phyloP scores from a whole-genome alignment of 1,140 invertebrate genomes.

The Acromyrmex heyeri region DNA sequence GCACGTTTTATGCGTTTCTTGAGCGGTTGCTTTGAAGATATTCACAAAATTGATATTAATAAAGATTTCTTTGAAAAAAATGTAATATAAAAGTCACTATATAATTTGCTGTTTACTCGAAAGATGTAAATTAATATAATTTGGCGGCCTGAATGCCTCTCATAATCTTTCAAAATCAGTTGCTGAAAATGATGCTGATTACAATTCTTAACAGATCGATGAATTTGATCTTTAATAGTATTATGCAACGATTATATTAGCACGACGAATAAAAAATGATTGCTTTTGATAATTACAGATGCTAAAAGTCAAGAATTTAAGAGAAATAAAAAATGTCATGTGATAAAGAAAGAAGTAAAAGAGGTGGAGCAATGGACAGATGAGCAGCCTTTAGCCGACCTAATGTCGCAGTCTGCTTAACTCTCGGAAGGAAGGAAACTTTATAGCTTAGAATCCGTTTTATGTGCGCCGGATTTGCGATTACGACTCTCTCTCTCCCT shows the following conservation, averaged over 20 bases:
- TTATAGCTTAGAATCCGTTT: conserved; percentile 82
- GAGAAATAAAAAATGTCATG: not conserved
- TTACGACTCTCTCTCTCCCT: conserved; percentile 66
- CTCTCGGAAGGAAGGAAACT: conserved; percentile 73
- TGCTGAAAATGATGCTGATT: not conserved
- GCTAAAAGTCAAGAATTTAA: not conserved
- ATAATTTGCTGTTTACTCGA: not conserved
- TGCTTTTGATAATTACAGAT: not conserved
- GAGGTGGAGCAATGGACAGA: not conserved
- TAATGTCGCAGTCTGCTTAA: conserved; percentile 43
- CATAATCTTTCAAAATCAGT: not conserved
- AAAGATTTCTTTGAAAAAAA: conserved; percentile 1
- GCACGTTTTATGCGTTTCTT: not conserved
- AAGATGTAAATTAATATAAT: not conserved
- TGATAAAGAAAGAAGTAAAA: conserved; percentile 10
- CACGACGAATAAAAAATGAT: not conserved
- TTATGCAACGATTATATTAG: not conserved
- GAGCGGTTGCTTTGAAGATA: conserved; percentile 63
- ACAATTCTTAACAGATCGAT: not conserved
- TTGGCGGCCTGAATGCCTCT: not conserved
- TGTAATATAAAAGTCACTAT: not conserved
- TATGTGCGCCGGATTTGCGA: conserved; percentile 77
- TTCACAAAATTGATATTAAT: conserved; percentile 14
- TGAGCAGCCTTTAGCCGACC: conserved; percentile 43
- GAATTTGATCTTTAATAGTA: not conserved